Evolutionary conservation across 2,888 invertebrate genomes (phyloP), one percentile per base, ranked within the genome.

Genomic region (Chymomyza fuscimana): DNA sequence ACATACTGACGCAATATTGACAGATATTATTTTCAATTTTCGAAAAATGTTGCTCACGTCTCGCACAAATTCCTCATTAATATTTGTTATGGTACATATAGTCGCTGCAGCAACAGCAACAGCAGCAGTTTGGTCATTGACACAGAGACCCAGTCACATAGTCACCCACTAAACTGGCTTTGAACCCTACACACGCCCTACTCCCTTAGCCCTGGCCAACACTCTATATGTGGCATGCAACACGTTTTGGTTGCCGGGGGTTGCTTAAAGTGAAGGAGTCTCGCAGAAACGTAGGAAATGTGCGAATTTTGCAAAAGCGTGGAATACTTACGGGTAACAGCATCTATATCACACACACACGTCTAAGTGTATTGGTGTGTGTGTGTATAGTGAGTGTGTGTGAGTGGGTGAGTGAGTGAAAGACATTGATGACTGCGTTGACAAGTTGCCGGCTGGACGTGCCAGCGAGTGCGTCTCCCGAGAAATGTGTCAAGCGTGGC

Each of bases 1-100:
- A 46, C 40, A 46, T 12, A 46, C 40, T 46, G 40, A 46, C 40
- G 40, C 40, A 46, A 46, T 46, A 46, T 46, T 46, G 40, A 46
- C 62, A 46, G 36, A 76, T 72, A 80, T 75, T 82, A 77, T 81
- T 81, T 80, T 80, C 78, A 76, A 73, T 83, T 74, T 83, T 70
- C 67, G 51, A 51, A 78, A 82, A 84, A 89, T 89, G 85, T 87
- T 78, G 70, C 79, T 86, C 89, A 89, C 89, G 89, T 87, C 78
- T 79, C 73, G 76, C 80, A 80, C 80, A 82, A 82, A 76, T 84
- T 77, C 82, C 88, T 90, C 87, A 89, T 90, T 90, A 90, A 90
- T 89, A 89, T 89, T 83, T 80, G 81, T 76, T 77, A 76, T n/a
- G 46, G 36, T 59, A 52, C 64, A 40, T 54, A 52, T 64, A 29